Evolutionary conservation across 2,888 invertebrate species (phyloP).

Genomic region (Hymenopus coronatus): DNA sequence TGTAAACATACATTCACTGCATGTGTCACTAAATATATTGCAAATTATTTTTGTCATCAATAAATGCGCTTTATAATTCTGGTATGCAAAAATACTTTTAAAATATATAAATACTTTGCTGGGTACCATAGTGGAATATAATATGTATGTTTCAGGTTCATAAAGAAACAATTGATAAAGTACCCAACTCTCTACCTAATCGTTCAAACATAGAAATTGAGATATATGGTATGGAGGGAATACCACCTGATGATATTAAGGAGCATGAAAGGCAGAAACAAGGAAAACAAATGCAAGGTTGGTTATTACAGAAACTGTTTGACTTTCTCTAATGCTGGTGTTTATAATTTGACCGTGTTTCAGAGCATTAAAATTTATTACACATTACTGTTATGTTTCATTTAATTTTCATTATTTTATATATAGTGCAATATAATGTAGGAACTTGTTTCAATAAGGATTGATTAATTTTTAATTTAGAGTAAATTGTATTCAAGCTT

Average conservation of each 20-base stretch:
- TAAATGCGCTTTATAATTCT: neutral
- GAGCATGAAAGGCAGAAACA: conserved; percentile 87
- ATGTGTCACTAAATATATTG: neutral
- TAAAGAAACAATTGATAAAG: conserved; percentile 99
- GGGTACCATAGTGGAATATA: neutral
- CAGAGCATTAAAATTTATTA: too few species aligned
- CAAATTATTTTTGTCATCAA: neutral
- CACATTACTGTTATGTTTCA: too few species aligned
- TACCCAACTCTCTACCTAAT: conserved; percentile 96
- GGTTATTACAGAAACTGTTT: neutral
- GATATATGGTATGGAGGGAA: conserved; percentile 99
- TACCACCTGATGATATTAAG: conserved; percentile 90
- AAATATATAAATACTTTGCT: neutral
- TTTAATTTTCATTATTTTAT: too few species aligned
- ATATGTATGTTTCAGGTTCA: conserved; percentile 69
- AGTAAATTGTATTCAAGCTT: too few species aligned
- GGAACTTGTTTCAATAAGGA: too few species aligned
- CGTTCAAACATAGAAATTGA: conserved; percentile 98
- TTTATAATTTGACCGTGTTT: neutral
- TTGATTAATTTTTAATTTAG: too few species aligned
- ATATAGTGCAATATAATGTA: too few species aligned
- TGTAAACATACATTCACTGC: too few species aligned
- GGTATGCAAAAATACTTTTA: too few species aligned
- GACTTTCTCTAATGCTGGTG: neutral
- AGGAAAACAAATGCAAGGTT: conserved; percentile 26